phyloP scores from a whole-genome alignment of 23 tunicate species.

The Phallusia fumigata region DNA sequence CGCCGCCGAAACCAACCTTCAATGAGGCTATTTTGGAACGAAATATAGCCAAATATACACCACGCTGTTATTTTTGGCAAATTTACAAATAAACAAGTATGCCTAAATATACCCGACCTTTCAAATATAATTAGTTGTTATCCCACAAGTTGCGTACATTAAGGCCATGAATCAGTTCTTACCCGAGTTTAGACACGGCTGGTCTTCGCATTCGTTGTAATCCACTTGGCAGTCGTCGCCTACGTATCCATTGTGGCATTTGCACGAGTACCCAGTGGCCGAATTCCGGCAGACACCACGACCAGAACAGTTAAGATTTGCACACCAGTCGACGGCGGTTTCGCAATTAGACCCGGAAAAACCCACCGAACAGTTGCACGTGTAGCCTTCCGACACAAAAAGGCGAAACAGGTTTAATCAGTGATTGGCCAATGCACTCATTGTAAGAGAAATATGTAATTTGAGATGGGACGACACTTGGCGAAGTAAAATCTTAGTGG shows the following conservation, averaged over 20 bases:
- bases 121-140: too few relatives aligned
- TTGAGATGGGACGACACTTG: too few relatives aligned
- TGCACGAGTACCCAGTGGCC: not conserved
- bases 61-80: too few relatives aligned
- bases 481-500: too few relatives aligned
- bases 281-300: not conserved
- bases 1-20: too few relatives aligned
- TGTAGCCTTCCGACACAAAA: not conserved
- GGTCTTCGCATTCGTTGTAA: not conserved
- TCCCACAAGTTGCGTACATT: too few relatives aligned
- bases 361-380: slow-evolving; percentile 17
- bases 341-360: slow-evolving; percentile 30
- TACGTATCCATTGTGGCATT: not conserved
- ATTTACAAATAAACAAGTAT: too few relatives aligned
- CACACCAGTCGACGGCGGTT: slow-evolving; percentile 17
- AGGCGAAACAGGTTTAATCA: not conserved
- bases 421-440: too few relatives aligned
- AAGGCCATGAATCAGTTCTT: not conserved
- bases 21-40: too few relatives aligned
- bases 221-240: slow-evolving; percentile 16
- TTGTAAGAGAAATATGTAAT: too few relatives aligned
- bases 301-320: slow-evolving; percentile 13
- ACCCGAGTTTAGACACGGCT: slow-evolving; percentile 3
- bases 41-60: too few relatives aligned
- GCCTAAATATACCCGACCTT: too few relatives aligned